Base-by-base conservation (phyloP, 2,797 vertebrate genomes). In the Denticeps clupeoides region DNA sequence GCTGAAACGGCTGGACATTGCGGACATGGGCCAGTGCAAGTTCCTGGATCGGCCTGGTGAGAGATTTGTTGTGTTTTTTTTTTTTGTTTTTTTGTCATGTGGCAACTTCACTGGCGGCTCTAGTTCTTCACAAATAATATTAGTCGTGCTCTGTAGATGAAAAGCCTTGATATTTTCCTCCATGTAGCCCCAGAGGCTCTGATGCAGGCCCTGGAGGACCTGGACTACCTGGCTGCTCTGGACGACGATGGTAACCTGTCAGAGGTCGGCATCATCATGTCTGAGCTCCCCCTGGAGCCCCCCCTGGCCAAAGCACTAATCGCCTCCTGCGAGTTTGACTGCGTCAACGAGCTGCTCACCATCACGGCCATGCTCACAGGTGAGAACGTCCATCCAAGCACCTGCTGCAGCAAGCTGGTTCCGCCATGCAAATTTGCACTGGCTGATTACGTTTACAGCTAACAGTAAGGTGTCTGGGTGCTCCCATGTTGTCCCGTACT, bases 151-250 rank as follows among this genome's bases (percentile, higher is more conserved):
- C n/a, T n/a, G n/a, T n/a, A n/a, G n/a, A n/a, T n/a, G n/a, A n/a
- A n/a, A n/a, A n/a, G n/a, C n/a, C n/a, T n/a, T n/a, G n/a, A n/a
- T n/a, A n/a, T n/a, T n/a, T n/a, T n/a, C n/a, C n/a, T n/a, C n/a
- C n/a, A n/a, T n/a, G n/a, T n/a, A 96, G 91, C 88, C 28, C 93
- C 94, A 0, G 93, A 95, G 61, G 86, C 89, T 0, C 77, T 98
- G 42, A 97, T 98, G 94, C 92, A 95, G 75, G 92, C 94, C 0
- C 62, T 97, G 72, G 94, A 98, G 70, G 94, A 98, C 68, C 72
- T 97, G 72, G 94, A 98, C 70, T 98, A 98, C 56, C 69, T 97
- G 60, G 94, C 92, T 0, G 92, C 92, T 0, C 78, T 96, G 68
- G 88, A 97, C 0, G 89, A 96, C 0, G 87, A 94, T 0, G 93